These are phyloP conservation scores for Pemphigus obesinymphae DNA, from an alignment of 1,140 invertebrate species.

Conservation along the genomic window DNA sequence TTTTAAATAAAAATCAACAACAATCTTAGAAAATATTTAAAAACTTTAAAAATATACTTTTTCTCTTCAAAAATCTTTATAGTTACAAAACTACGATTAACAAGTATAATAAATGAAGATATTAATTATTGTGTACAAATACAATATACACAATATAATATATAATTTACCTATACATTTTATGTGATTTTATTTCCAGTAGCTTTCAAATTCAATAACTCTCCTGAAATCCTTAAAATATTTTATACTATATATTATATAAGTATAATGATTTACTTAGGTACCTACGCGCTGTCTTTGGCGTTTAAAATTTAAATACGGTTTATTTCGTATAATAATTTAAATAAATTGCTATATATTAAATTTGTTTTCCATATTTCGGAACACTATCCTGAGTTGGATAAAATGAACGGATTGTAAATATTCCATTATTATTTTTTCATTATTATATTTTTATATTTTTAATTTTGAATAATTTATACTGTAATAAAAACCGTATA, in stretches of 20 bases:
- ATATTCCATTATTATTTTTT: slow-evolving; percentile 34
- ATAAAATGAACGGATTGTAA: slow-evolving; percentile 26
- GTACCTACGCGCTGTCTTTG: background rate
- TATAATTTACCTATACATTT: no score
- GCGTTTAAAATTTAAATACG: slow-evolving; percentile 7
- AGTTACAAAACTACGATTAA: no score
- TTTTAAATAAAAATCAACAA: no score
- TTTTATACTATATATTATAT: background rate
- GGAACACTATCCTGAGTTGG: background rate
- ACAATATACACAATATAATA: no score
- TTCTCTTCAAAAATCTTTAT: no score
- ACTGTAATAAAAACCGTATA: slow-evolving; percentile 31
- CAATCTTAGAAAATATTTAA: no score
- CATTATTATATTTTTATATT: slow-evolving; percentile 29
- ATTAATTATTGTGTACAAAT: no score
- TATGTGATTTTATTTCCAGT: no score
- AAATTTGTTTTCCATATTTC: slow-evolving; percentile 14
- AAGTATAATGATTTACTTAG: no score
- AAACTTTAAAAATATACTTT: no score
- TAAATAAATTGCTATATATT: slow-evolving; percentile 9
- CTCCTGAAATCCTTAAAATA: no score
- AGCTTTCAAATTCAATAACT: no score
- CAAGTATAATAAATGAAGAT: background rate
- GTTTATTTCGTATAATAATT: slow-evolving; percentile 1
- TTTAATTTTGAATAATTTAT: slow-evolving; percentile 41